These are phyloP conservation scores for Ciconia maguari DNA, from an alignment of 2,113 vertebrate species.

Conservation along the genomic window DNA sequence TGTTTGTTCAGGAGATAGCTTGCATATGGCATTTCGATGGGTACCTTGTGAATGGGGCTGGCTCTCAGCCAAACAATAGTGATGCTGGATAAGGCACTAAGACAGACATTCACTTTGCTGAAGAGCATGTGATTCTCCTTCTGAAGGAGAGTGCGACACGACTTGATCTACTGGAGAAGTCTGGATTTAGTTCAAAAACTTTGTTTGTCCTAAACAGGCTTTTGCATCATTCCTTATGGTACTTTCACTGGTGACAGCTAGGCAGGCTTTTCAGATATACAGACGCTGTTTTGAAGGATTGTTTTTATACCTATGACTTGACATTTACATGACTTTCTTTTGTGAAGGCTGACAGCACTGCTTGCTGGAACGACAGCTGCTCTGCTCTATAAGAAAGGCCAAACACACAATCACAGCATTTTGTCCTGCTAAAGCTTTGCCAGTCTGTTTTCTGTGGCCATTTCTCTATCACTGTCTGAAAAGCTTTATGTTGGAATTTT, in stretches of 20 bases:
- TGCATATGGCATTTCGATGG: not conserved
- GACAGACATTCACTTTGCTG: not conserved
- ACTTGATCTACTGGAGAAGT: slow-evolving; percentile 11
- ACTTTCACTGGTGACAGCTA: not conserved
- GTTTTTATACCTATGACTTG: slow-evolving; percentile 67
- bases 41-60: not conserved
- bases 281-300: slow-evolving; percentile 52
- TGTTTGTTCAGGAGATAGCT: slow-evolving; percentile 9
- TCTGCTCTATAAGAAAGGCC: slow-evolving; percentile 50
- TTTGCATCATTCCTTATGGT: not conserved
- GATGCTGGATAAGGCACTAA: not conserved
- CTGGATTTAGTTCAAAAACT: slow-evolving; percentile 40
- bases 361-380: slow-evolving; percentile 63
- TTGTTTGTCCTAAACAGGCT: slow-evolving; percentile 15
- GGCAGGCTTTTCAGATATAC: slow-evolving; percentile 40
- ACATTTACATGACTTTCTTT: slow-evolving; percentile 70
- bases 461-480: not conserved
- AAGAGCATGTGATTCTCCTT: not conserved
- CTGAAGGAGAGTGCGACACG: not conserved
- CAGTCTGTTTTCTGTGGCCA: not conserved
- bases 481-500: not conserved
- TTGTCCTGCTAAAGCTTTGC: slow-evolving; percentile 16
- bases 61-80: not conserved
- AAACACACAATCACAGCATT: slow-evolving; percentile 18
- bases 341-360: slow-evolving; percentile 65